These are phyloP conservation scores for Rhagologus leucostigma DNA, from an alignment of 2,113 vertebrate species.

Conservation along the genomic window DNA sequence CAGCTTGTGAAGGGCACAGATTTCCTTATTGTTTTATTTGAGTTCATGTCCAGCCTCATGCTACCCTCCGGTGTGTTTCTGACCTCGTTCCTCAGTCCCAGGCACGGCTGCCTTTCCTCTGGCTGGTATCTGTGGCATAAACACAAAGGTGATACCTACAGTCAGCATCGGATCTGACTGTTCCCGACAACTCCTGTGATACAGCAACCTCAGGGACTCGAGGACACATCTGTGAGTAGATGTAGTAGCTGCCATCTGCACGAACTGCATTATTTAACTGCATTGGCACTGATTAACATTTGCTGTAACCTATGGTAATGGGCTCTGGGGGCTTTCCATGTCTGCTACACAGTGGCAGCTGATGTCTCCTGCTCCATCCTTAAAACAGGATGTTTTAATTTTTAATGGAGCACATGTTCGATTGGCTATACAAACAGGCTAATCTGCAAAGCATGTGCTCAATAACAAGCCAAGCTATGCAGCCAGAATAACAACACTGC, in stretches of 20 bases:
- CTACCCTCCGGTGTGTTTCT: not conserved
- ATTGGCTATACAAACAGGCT: conserved; percentile 89
- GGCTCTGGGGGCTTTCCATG: conserved; percentile 82
- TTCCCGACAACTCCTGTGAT: conserved; percentile 76
- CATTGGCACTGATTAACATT: conserved; percentile 85
- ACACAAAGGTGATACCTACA: conserved; percentile 70
- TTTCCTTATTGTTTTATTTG: not conserved
- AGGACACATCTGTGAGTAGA: conserved; percentile 81
- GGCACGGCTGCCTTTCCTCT: not conserved
- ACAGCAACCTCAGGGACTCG: conserved; percentile 74
- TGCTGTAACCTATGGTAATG: conserved; percentile 88
- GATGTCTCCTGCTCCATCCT: conserved; percentile 83
- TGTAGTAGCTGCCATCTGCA: conserved; percentile 83
- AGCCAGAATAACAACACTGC: conserved; percentile 75
- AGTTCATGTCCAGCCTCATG: not conserved
- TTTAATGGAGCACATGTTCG: conserved; percentile 90
- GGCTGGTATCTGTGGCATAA: conserved; percentile 1
- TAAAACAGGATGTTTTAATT: conserved; percentile 87
- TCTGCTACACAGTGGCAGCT: conserved; percentile 82
- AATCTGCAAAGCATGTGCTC: conserved; percentile 90
- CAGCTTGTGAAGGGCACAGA: not conserved
- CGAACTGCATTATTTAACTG: conserved; percentile 88
- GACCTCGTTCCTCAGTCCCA: not conserved
- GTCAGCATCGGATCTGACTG: conserved; percentile 71
- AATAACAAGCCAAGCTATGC: conserved; percentile 76